Conservation (phyloP, 2,113 vertebrate species). For the Salminus brasiliensis region DNA sequence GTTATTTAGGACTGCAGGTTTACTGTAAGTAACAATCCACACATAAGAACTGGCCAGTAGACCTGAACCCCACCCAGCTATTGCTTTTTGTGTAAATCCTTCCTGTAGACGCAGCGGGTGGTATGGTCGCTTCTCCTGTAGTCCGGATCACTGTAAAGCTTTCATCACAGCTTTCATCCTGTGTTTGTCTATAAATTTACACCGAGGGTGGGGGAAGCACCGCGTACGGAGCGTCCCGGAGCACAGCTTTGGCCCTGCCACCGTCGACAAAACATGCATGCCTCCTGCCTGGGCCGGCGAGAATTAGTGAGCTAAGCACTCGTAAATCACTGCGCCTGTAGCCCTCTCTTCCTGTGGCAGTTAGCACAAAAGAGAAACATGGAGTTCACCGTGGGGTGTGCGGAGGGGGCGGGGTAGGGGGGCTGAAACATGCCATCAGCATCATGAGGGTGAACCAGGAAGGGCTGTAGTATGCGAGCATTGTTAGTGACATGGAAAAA, state of each 20-base stretch:
- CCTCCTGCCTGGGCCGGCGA: constrained; percentile 45
- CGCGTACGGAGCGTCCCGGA: constrained; percentile 24
- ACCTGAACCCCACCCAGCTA: background rate
- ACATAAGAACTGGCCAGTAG: background rate
- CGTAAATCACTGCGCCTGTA: constrained; percentile 60
- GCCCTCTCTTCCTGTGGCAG: constrained; percentile 58
- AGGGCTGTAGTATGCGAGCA: constrained; percentile 47
- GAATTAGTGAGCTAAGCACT: constrained; percentile 65
- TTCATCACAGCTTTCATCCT: constrained; percentile 10
- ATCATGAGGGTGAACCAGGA: constrained; percentile 53
- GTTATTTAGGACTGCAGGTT: too few relatives aligned
- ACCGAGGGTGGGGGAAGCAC: background rate
- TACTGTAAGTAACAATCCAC: background rate
- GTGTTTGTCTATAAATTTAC: constrained; percentile 47
- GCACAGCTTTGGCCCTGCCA: constrained; percentile 38
- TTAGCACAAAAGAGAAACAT: constrained; percentile 53
- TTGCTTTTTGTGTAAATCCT: constrained; percentile 3
- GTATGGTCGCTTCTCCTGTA: background rate
- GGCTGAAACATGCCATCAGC: constrained; percentile 48
- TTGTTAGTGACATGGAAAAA: constrained; percentile 35
- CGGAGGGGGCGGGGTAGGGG: background rate
- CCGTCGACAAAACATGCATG: constrained; percentile 53
- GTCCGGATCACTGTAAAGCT: constrained; percentile 28
- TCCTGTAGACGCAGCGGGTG: constrained; percentile 27
- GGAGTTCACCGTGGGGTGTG: constrained; percentile 26